These are phyloP conservation scores for Chroicocephalus ridibundus DNA, from an alignment of 2,113 vertebrate species.

Conservation along the genomic window DNA sequence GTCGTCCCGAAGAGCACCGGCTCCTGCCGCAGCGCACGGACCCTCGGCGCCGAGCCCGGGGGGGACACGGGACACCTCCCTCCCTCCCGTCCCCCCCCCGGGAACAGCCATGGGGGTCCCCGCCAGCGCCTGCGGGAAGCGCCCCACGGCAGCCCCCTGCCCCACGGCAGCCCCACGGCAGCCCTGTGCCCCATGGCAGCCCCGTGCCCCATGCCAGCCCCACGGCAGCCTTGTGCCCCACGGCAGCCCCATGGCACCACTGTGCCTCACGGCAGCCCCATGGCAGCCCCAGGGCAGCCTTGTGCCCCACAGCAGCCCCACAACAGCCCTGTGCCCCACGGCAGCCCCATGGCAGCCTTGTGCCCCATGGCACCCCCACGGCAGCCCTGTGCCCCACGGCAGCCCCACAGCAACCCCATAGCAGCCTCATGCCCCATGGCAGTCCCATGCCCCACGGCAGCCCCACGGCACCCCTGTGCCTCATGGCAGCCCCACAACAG, in stretches of 20 bases:
- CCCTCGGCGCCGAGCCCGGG: background rate
- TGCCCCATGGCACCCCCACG: too few species aligned
- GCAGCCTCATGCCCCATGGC: background rate
- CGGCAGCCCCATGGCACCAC: too few species aligned
- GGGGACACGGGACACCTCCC: too few species aligned
- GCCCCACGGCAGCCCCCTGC: background rate
- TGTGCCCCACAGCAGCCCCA: background rate
- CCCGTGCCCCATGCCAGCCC: background rate
- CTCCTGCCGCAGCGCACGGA: constrained; percentile 69
- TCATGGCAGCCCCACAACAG: background rate
- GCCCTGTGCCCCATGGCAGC: background rate
- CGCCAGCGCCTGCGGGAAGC: too few species aligned
- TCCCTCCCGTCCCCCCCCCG: background rate
- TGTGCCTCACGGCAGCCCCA: background rate
- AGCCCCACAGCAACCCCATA: background rate
- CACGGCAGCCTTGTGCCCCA: too few species aligned
- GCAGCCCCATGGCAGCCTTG: too few species aligned
- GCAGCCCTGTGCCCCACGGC: background rate
- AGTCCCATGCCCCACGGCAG: too few species aligned
- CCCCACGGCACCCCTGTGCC: too few species aligned
- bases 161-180: too few species aligned
- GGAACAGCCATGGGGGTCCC: background rate
- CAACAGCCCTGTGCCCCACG: background rate
- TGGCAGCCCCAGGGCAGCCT: too few species aligned
- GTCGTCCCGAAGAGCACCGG: constrained; percentile 90